phyloP scores from a whole-genome alignment of 2,888 invertebrate genomes.

The Helobdella robusta region DNA sequence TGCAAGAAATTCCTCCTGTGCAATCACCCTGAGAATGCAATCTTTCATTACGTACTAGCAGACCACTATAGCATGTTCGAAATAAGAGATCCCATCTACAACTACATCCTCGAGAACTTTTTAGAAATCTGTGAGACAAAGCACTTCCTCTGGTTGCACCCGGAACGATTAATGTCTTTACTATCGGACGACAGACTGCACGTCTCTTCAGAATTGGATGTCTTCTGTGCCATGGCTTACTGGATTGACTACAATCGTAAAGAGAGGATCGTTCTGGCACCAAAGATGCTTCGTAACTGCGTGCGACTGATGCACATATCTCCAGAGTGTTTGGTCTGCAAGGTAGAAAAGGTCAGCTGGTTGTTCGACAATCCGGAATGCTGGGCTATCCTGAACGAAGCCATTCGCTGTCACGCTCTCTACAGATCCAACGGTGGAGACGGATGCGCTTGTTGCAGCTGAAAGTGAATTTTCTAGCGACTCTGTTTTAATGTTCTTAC shows the following conservation, averaged over 20 bases:
- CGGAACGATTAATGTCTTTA: conserved; percentile 34
- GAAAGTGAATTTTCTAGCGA: no score
- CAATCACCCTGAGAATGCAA: conserved; percentile 34
- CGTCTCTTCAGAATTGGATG: conserved; percentile 37
- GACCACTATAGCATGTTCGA: conserved; percentile 36
- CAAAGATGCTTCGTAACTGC: conserved; percentile 34
- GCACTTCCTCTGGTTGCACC: conserved; percentile 35
- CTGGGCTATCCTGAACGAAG: conserved; percentile 23
- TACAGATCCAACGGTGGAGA: conserved; percentile 11
- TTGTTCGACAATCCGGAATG: conserved; percentile 33
- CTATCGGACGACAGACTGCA: conserved; percentile 37
- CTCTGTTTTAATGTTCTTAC: no score
- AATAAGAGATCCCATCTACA: conserved; percentile 31
- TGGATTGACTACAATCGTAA: conserved; percentile 39
- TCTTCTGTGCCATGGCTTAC: conserved; percentile 38
- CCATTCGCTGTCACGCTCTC: conserved; percentile 21
- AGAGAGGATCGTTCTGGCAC: conserved; percentile 35
- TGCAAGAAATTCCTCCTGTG: conserved; percentile 36
- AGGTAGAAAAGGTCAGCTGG: conserved; percentile 37
- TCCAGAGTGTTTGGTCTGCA: conserved; percentile 37
- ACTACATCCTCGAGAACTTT: conserved; percentile 36
- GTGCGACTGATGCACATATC: conserved; percentile 39
- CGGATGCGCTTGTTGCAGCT: no score
- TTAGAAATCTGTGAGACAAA: conserved; percentile 33
- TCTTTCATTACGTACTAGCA: conserved; percentile 36